Conservation (phyloP, 2,888 invertebrate genomes). For the Acheta domesticus region DNA sequence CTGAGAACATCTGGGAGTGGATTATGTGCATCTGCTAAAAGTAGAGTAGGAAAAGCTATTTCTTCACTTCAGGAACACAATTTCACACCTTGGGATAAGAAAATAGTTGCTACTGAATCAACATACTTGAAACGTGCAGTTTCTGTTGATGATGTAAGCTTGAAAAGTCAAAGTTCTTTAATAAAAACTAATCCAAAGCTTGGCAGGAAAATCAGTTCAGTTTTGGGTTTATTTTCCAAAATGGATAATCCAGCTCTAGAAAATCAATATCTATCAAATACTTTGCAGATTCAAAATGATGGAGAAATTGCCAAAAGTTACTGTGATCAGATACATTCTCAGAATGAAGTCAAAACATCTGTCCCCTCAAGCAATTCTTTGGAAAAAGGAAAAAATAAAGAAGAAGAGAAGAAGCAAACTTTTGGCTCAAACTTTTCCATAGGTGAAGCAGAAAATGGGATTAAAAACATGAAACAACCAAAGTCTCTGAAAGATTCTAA, state of each 20-base stretch:
- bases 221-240: slow-evolving; percentile 73
- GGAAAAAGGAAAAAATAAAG: slow-evolving; percentile 37
- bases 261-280: slow-evolving; percentile 28
- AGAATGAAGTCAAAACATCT: slow-evolving; percentile 45
- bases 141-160: slow-evolving; percentile 56
- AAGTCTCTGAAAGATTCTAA: too few relatives aligned
- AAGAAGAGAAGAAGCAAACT: slow-evolving; percentile 30
- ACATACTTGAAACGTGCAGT: slow-evolving; percentile 68
- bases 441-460: too few relatives aligned
- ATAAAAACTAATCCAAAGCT: slow-evolving; percentile 19
- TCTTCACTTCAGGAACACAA: slow-evolving; percentile 42
- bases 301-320: slow-evolving; percentile 36
- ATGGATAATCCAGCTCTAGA: slow-evolving; percentile 39
- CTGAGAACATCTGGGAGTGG: slow-evolving; percentile 32
- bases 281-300: slow-evolving; percentile 38
- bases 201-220: slow-evolving; percentile 65
- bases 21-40: slow-evolving; percentile 24
- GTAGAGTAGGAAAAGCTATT: slow-evolving; percentile 48
- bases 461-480: too few relatives aligned
- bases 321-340: slow-evolving; percentile 39
- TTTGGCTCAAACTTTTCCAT: too few relatives aligned
- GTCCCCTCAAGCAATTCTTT: slow-evolving; percentile 39
- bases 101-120: slow-evolving; percentile 58
- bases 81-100: slow-evolving; percentile 41
- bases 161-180: not conserved